Base-by-base conservation (phyloP, 1,140 invertebrate species). In the Apolygus lucorum region DNA sequence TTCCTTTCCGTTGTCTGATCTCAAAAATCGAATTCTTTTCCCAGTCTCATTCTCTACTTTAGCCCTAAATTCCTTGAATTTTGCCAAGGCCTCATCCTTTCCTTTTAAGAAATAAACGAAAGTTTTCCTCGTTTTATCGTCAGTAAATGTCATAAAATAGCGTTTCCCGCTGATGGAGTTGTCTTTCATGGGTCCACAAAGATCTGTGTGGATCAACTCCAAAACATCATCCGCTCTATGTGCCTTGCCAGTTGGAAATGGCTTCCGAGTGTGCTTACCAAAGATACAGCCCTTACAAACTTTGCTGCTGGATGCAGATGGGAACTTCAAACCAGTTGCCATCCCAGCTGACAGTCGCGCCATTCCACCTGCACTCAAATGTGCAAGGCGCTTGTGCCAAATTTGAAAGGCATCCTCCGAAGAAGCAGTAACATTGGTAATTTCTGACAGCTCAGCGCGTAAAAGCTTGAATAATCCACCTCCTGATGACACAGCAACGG, bases 61-160 rank as follows among this genome's bases (percentile, higher is more conserved):
- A 49, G 8, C 34, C 34, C 17, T 49, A 49, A 49, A 49, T 49
- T 68, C 74, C 74, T 13, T 76, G 66, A 1, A 79, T 77, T 52
- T 63, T 75, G 62, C 81, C 79, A 73, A 80, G 76, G 34, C 34
- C 34, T 49, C 34, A 49, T 49, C 34, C 34, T 49, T 49, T 49
- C 34, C 17, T 49, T 49, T 49, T 17, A 11, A 49, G 34, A 49
- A 49, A 49, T 49, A 49, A 49, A 49, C 34, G 34, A 49, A 49
- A 49, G 34, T 49, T 49, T 49, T 49, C 34, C 34, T 49, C 34
- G 34, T 49, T 49, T 49, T 49, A 49, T 49, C 17, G 34, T 49
- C 34, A 11, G 34, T 49, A 49, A 49, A 49, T 49, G 34, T 49
- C 34, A 49, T 49, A 49, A 49, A 49, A 49, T 49, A 49, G 34